Base-by-base conservation (phyloP, 2,888 invertebrate species). In the Harpagoxenus sublaevis region DNA sequence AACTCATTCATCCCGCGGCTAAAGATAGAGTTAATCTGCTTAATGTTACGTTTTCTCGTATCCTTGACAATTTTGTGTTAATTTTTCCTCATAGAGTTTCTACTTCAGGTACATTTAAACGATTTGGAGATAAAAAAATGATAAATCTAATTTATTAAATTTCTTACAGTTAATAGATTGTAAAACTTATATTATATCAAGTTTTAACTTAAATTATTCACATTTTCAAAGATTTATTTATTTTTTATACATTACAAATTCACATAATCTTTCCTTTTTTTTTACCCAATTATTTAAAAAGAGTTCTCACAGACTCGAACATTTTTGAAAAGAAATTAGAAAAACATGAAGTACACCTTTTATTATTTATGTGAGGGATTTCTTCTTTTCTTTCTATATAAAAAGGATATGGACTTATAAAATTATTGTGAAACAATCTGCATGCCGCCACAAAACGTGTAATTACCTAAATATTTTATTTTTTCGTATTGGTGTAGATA, bases 1-100 rank as follows among this genome's bases (percentile, higher is more conserved):
- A 68, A 45, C 77, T 90, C 92, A 92, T 92, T 92, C 92, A 92
- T 92, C 89, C 90, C 89, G 84, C 48, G 85, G 39, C 66, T 55
- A 51, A 89, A 87, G 91, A 92, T 92, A 90, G 88, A 51, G 53
- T 42, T 82, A 82, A 82, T 77, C 82, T 82, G 45, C 75, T 31
- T 28, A 62, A 55, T 23, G 60, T 73, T 74, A 71, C 60, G 48
- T 48, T 51, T 45, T 9, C 62, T 62, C 35, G 39, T 74, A 60
- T 74, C 48, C 42, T 55, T 42, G n/a, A 28, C 31, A 55, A 70
- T 78, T 55, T 42, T n/a, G 53, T 28, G 28, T 28, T 6, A 53
- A 68, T 42, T 68, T 78, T 66, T 39, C 12, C 5, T 57, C 18
- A 18, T 18, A 4, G 10, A 55, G 31, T 6, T 42, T 57, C 28